A percentile compares a stretch with the other conserved stretches of the same genome.
These are phyloP conservation scores for Drosophila simulans DNA, from an alignment of 1,140 invertebrate species.

Conservation along the genomic window DNA sequence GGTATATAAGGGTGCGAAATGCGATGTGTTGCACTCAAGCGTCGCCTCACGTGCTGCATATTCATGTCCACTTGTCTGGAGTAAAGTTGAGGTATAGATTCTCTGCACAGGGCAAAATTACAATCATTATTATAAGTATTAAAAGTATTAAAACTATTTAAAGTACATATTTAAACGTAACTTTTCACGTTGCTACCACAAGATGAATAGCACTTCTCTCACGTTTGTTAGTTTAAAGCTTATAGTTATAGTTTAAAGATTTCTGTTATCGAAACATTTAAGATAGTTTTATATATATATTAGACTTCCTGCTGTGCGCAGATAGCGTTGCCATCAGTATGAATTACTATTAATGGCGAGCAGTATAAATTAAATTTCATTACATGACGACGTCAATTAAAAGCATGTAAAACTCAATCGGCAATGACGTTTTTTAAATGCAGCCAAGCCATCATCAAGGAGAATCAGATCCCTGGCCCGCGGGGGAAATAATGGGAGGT, in stretches of 20 bases:
- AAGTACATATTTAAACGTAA: not conserved
- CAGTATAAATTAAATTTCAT: constrained; percentile 83
- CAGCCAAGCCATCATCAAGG: constrained; percentile 54
- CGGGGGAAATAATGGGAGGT: constrained; percentile 10
- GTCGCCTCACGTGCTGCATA: constrained; percentile 50
- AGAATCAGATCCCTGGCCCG: not conserved
- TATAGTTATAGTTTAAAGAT: no score
- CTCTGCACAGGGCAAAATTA: not conserved
- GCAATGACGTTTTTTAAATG: constrained; percentile 79
- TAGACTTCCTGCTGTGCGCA: not conserved
- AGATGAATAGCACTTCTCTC: not conserved
- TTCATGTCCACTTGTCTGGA: constrained; percentile 37
- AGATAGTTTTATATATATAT: not conserved
- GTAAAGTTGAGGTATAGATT: not conserved
- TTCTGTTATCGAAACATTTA: no score
- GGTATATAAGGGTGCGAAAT: constrained; percentile 7
- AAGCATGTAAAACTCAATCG: constrained; percentile 84
- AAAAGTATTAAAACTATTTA: not conserved
- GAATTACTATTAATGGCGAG: constrained; percentile 76
- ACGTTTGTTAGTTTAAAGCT: no score
- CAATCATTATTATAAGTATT: no score
- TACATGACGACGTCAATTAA: constrained; percentile 84
- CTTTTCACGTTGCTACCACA: not conserved
- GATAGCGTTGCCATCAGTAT: constrained; percentile 42
- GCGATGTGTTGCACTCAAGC: constrained; percentile 37